A percentile compares a stretch with the other conserved stretches of the same genome.
These are phyloP conservation scores for Circus cinereus DNA, from an alignment of 2,797 vertebrate species.

Conservation along the genomic window DNA sequence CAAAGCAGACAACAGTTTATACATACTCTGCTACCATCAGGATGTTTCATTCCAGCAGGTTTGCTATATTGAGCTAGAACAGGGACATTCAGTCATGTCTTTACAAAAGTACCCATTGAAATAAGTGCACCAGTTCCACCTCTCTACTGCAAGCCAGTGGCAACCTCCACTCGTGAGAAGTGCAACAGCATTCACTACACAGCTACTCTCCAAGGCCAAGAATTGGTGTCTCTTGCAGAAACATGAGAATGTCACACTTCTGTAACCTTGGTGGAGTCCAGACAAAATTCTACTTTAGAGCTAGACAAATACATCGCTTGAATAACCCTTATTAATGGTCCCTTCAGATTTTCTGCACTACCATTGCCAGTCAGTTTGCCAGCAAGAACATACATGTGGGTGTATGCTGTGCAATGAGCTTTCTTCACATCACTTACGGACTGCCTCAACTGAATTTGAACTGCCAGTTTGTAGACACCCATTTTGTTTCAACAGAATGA, in stretches of 20 bases:
- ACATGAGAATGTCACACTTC: neutral
- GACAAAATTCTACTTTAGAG: neutral
- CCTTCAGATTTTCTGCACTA: neutral
- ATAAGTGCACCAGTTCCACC: neutral
- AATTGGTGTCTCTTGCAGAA: neutral
- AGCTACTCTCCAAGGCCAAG: neutral
- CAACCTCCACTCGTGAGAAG: neutral
- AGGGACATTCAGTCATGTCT: no score
- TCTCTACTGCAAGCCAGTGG: neutral
- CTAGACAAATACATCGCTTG: fast-evolving
- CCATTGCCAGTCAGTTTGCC: neutral
- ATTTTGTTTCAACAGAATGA: neutral
- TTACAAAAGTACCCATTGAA: neutral
- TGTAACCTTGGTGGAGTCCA: neutral
- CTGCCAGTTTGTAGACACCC: neutral
- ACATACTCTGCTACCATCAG: neutral
- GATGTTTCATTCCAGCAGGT: neutral
- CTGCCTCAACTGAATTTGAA: neutral
- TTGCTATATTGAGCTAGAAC: neutral
- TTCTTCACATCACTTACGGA: neutral
- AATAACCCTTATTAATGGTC: neutral
- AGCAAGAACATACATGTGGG: neutral
- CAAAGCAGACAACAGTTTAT: neutral
- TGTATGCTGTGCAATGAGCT: neutral
- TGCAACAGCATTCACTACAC: neutral